phyloP scores from a whole-genome alignment of 2,888 invertebrate species.

The Erebia aethiops region DNA sequence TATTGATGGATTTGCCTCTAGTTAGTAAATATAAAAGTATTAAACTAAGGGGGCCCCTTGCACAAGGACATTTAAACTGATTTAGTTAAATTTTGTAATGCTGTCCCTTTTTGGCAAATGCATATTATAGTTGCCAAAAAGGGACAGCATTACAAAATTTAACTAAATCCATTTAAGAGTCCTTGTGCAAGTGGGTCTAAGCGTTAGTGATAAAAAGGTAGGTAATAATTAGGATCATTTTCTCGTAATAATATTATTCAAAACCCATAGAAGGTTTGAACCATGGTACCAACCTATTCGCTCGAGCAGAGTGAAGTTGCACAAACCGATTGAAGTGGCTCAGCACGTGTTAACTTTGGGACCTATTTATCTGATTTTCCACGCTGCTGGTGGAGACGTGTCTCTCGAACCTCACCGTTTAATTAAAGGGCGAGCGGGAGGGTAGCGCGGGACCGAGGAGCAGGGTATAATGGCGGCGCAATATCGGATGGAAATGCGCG shows the following conservation, averaged over 20 bases:
- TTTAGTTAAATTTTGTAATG: too few relatives aligned
- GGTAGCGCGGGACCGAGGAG: constrained; percentile 64
- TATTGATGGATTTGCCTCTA: background rate
- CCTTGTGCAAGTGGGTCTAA: too few relatives aligned
- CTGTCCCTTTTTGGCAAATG: too few relatives aligned
- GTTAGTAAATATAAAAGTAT: too few relatives aligned
- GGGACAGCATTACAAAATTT: too few relatives aligned
- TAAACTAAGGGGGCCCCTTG: too few relatives aligned
- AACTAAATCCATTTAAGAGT: too few relatives aligned
- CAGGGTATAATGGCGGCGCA: constrained; percentile 82
- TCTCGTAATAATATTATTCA: too few relatives aligned
- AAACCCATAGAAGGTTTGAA: background rate
- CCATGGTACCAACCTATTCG: background rate
- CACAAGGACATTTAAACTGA: too few relatives aligned
- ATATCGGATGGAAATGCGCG: constrained; percentile 83
- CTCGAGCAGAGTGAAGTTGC: constrained; percentile 35
- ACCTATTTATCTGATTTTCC: constrained; percentile 80
- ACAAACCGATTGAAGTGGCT: constrained; percentile 55
- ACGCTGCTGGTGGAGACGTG: constrained; percentile 74
- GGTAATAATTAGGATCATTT: too few relatives aligned
- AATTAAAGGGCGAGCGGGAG: constrained; percentile 81
- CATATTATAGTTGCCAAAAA: too few relatives aligned
- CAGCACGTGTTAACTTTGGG: constrained; percentile 62
- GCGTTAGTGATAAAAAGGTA: too few relatives aligned
- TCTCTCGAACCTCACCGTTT: constrained; percentile 81